Evolutionary conservation across 1,140 invertebrate species (phyloP), one percentile per base, ranked within the genome.

Genomic region (Phortica variegata): DNA sequence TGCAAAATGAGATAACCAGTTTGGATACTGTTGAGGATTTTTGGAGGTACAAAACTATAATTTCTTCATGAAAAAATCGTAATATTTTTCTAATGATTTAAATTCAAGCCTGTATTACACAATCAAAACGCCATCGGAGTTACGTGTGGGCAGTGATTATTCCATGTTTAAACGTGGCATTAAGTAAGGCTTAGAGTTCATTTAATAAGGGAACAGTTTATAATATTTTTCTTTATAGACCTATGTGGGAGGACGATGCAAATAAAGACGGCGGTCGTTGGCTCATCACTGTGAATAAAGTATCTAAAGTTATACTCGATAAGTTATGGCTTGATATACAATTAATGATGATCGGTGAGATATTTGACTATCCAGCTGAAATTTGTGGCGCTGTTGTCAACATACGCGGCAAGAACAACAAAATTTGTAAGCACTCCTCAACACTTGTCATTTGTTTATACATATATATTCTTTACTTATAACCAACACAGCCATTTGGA

Each of bases 1-100:
- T 95, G 79, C 84, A 95, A 47, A 88, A 91, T 63, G 86, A 95
- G 79, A 87, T 98, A 21, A 90, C 90, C n/a, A 87, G 86, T 38
- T 96, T 98, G 78, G 87, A 93, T 71, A 97, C 93, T 29, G 94
- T 97, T 13, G 96, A 98, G 84, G 96, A 97, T 79, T 98, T 99
- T 75, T 99, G 97, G 96, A 57, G 50, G 54, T 53, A 19, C 6
- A 9, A 86, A 90, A 60, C 6, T 13, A 13, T 62, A 85, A 93
- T 78, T 87, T 97, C 21, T 89, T 88, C 18, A 10, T 3, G 7
- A 3, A 26, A 1, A 12, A 16, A 6, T 8, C 8, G 2, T 3
- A 43, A 42, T 19, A 19, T 26, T 26, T 7, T 43, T 97, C 97
- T 80, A 89, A 93, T 50, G 80, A 87, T 63, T 87, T 90, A 57